phyloP scores from a whole-genome alignment of 2,888 invertebrate genomes.

The Electrophaes corylata region DNA sequence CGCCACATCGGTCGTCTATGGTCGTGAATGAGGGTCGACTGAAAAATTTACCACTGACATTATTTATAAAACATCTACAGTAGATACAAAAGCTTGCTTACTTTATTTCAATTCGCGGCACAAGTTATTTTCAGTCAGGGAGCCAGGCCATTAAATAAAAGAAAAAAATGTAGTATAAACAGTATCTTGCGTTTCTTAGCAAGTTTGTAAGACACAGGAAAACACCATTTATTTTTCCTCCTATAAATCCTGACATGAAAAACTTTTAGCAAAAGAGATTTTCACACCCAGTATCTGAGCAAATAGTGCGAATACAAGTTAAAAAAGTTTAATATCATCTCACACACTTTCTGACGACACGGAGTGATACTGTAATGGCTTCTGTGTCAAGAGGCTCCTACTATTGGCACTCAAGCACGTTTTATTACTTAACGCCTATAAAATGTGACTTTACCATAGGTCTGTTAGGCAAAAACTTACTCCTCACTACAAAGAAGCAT shows the following conservation, averaged over 20 bases:
- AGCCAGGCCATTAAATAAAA: neutral
- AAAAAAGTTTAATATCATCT: constrained; percentile 28
- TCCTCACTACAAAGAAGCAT: too few species aligned
- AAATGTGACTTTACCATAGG: constrained; percentile 1
- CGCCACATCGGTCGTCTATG: too few species aligned
- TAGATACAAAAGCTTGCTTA: too few species aligned
- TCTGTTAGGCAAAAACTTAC: too few species aligned
- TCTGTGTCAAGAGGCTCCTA: constrained; percentile 13
- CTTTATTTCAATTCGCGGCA: too few species aligned
- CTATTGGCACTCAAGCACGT: constrained; percentile 25
- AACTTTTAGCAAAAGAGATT: constrained; percentile 13
- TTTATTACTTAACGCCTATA: constrained; percentile 23
- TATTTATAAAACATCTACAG: too few species aligned
- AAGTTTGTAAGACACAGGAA: neutral
- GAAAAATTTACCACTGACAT: too few species aligned
- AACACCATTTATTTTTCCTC: constrained; percentile 2
- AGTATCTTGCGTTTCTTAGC: neutral
- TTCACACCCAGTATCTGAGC: constrained; percentile 9
- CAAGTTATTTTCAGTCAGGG: too few species aligned
- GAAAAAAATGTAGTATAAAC: neutral
- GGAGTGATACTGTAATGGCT: constrained; percentile 1
- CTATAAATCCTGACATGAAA: constrained; percentile 11
- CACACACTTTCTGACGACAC: constrained; percentile 20
- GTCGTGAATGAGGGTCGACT: too few species aligned
- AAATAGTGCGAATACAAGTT: constrained; percentile 15